Evolutionary conservation across 2,113 vertebrate species (phyloP).

Genomic region (Notiomystis cincta): DNA sequence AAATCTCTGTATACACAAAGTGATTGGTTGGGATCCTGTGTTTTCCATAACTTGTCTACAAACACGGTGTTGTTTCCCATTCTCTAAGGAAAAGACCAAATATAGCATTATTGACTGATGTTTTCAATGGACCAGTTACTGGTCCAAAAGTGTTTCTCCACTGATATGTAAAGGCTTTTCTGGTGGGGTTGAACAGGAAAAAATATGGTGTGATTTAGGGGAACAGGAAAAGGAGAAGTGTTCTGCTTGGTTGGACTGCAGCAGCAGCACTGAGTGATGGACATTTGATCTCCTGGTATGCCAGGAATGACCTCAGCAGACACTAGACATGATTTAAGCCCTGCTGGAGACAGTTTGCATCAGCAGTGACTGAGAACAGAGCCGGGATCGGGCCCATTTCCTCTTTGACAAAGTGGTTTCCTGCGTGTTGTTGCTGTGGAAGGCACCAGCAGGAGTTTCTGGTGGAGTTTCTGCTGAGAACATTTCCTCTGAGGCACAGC

Average conservation of each 20-base stretch:
- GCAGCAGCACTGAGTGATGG: neutral
- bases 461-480: neutral
- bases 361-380: neutral
- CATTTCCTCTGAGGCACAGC: slow-evolving; percentile 9
- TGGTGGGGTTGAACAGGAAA: neutral
- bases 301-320: neutral
- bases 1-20: neutral
- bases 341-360: slow-evolving; percentile 1
- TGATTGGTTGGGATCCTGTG: neutral
- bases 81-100: neutral
- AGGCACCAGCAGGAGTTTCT: neutral
- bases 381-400: neutral
- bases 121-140: neutral
- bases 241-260: neutral
- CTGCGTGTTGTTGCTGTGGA: neutral
- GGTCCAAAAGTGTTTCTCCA: neutral
- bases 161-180: neutral
- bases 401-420: slow-evolving; percentile 2
- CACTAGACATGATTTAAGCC: neutral
- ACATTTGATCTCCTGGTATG: neutral
- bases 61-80: neutral
- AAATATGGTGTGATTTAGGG: neutral
- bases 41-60: neutral
- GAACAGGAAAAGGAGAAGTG: slow-evolving; percentile 7
- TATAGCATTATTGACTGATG: neutral